These are phyloP conservation scores for Andinoacara biseriatus DNA, from an alignment of 2,113 vertebrate species.

Conservation along the genomic window DNA sequence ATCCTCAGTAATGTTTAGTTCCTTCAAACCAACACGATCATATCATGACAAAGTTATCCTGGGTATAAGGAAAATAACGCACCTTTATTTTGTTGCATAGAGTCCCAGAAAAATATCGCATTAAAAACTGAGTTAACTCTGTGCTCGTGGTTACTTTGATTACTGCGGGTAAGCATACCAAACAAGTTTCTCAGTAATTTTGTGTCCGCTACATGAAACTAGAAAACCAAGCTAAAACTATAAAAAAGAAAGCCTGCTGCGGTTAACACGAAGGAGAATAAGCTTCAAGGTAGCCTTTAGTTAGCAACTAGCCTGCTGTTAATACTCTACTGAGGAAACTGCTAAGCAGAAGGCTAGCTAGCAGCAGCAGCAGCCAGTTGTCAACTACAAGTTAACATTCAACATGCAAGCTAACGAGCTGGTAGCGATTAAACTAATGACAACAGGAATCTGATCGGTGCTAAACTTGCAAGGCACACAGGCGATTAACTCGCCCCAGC, in stretches of 20 bases:
- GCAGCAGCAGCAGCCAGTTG: conserved; percentile 40
- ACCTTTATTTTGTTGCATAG: neutral
- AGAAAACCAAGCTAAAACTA: neutral
- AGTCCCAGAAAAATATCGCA: neutral
- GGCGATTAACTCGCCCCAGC: conserved; percentile 55
- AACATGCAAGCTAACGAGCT: neutral
- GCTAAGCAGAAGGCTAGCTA: conserved; percentile 64
- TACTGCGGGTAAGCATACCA: neutral
- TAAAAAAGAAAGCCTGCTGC: neutral
- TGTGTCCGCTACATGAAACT: neutral
- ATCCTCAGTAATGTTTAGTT: neutral
- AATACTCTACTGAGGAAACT: conserved; percentile 25
- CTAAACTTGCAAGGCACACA: conserved; percentile 40
- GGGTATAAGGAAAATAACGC: neutral
- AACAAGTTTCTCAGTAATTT: neutral
- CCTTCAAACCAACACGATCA: neutral
- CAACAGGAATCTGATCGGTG: neutral
- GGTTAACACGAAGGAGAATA: neutral
- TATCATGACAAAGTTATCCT: neutral
- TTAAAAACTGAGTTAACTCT: neutral
- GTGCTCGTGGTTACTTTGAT: neutral
- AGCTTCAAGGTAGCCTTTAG: conserved; percentile 21
- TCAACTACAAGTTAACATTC: conserved; percentile 30
- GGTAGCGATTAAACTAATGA: neutral
- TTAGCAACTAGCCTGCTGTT: conserved; percentile 61